A percentile compares a stretch with the other conserved stretches of the same genome.
These are phyloP conservation scores for Dendroctonus valens DNA, from an alignment of 1,140 invertebrate species.

Conservation along the genomic window DNA sequence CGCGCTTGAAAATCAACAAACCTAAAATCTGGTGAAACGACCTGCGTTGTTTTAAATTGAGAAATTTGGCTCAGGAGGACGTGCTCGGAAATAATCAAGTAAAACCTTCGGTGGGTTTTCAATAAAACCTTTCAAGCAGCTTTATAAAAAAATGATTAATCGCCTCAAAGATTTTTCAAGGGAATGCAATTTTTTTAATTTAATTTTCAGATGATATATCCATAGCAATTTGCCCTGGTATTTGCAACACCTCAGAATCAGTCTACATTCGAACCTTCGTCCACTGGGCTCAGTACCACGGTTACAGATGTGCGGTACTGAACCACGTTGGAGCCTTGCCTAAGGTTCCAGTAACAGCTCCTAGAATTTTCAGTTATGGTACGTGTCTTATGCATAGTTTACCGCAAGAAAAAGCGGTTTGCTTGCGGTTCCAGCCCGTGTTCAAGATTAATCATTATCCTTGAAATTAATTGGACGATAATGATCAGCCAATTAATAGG, in stretches of 20 bases:
- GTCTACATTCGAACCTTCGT: conserved; percentile 92
- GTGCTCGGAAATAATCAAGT: too few species aligned
- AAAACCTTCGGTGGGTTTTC: background rate
- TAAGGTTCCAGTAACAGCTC: conserved; percentile 80
- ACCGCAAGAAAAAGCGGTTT: too few species aligned
- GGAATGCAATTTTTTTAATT: too few species aligned
- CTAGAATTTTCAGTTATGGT: conserved; percentile 90
- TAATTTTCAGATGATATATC: conserved; percentile 76
- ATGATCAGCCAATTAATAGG: too few species aligned
- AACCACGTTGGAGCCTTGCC: conserved; percentile 90
- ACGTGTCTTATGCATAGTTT: conserved; percentile 38
- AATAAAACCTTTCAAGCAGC: background rate
- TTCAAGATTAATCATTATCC: too few species aligned
- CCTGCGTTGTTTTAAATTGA: too few species aligned
- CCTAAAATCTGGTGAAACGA: too few species aligned
- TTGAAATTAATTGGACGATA: too few species aligned
- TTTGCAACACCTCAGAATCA: conserved; percentile 90
- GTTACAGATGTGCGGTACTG: conserved; percentile 88
- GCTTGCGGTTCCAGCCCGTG: too few species aligned
- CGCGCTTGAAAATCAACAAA: too few species aligned
- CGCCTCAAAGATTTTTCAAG: too few species aligned
- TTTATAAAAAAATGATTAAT: background rate
- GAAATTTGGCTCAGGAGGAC: too few species aligned
- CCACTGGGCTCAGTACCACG: conserved; percentile 82
- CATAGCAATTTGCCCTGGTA: conserved; percentile 86